Conservation (phyloP, 2,888 invertebrate genomes). For the Ischnus inquisitorius region DNA sequence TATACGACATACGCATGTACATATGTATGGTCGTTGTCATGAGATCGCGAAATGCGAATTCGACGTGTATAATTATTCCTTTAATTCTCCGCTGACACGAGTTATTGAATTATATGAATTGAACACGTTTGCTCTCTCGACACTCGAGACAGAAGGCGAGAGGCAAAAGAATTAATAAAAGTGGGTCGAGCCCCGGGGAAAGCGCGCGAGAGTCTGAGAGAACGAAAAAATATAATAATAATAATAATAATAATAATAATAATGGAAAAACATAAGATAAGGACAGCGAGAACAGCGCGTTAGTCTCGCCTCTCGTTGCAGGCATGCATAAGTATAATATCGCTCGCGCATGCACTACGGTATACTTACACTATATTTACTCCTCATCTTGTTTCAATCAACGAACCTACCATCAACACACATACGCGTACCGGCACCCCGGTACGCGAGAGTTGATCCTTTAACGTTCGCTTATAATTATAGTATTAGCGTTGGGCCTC, state of each 20-base stretch:
- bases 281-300: constrained; percentile 36
- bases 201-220: constrained; percentile 30
- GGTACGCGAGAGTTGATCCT: constrained; percentile 40
- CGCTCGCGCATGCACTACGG: constrained; percentile 37
- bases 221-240: constrained; percentile 3
- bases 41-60: constrained; percentile 8
- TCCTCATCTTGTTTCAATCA: constrained; percentile 64
- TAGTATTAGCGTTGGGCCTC: constrained; percentile 29
- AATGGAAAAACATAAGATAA: constrained; percentile 17
- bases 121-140: constrained; percentile 9
- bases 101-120: constrained; percentile 52
- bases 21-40: not conserved
- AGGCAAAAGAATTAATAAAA: constrained; percentile 54
- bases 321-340: constrained; percentile 58
- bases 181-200: constrained; percentile 59
- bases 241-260: constrained; percentile 4
- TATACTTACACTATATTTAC: constrained; percentile 52
- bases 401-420: constrained; percentile 56
- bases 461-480: constrained; percentile 62
- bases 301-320: constrained; percentile 40
- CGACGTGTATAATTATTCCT: constrained; percentile 22
- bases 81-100: constrained; percentile 31
- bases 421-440: constrained; percentile 8
- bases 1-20: not conserved
- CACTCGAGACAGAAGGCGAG: constrained; percentile 27